Conservation (phyloP, 2,113 vertebrate genomes). For the Bothrops jararaca region DNA sequence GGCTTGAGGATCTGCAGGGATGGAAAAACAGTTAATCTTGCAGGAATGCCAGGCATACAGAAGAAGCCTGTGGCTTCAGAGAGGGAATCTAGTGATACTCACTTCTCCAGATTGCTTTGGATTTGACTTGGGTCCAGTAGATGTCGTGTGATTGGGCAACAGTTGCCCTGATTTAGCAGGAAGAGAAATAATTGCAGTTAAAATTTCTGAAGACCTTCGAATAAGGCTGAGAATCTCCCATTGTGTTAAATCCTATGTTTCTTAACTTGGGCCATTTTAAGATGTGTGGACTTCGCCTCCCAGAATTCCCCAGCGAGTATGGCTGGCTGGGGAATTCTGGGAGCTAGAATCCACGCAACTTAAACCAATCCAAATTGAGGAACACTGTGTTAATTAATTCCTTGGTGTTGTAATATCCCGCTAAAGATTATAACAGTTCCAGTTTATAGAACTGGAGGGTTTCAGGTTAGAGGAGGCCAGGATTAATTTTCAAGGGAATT, state of each 20-base stretch:
- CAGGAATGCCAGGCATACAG: not conserved
- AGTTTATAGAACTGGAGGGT: not conserved
- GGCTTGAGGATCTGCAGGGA: not conserved
- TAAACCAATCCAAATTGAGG: too few species aligned
- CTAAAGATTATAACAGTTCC: not conserved
- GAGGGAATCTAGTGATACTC: not conserved
- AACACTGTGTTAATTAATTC: not conserved
- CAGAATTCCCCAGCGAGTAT: not conserved
- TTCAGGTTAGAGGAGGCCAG: not conserved
- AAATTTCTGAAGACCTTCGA: not conserved
- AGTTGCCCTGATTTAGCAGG: slow-evolving; percentile 50
- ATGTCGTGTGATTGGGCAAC: slow-evolving; percentile 43
- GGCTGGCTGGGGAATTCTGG: too few species aligned
- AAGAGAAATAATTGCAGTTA: not conserved
- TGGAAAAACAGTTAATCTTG: not conserved
- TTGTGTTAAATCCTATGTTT: not conserved
- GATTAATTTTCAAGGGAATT: not conserved
- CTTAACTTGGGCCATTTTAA: not conserved
- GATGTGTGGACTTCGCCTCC: not conserved
- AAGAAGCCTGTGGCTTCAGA: not conserved
- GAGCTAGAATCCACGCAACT: too few species aligned
- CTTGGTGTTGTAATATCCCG: not conserved
- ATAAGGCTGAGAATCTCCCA: not conserved
- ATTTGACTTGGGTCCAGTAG: slow-evolving; percentile 65
- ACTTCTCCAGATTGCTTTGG: slow-evolving; percentile 54